These are phyloP conservation scores for Athene cunicularia DNA, from an alignment of 2,113 vertebrate species.

Conservation along the genomic window DNA sequence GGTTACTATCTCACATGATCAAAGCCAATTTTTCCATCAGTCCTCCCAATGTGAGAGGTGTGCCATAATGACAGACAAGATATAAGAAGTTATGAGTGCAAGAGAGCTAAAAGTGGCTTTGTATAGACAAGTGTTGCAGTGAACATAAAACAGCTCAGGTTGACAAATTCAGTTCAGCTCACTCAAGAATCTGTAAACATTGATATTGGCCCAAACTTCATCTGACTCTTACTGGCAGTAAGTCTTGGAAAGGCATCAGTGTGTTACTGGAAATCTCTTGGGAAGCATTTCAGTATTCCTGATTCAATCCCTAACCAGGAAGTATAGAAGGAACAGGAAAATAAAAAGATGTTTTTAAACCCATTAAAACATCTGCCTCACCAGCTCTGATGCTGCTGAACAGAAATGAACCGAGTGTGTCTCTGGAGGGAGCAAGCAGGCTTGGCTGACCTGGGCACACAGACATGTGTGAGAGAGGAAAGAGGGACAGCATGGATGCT, in stretches of 20 bases:
- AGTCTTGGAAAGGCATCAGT: neutral
- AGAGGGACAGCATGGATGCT: rapidly evolving
- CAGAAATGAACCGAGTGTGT: neutral
- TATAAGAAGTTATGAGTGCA: neutral
- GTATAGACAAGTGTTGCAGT: neutral
- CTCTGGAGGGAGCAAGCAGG: neutral
- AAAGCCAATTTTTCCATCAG: neutral
- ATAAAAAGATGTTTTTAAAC: neutral
- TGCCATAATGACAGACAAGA: constrained; percentile 4
- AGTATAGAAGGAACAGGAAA: neutral
- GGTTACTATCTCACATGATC: neutral
- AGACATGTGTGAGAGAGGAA: rapidly evolving
- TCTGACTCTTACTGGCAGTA: neutral
- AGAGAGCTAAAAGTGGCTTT: constrained; percentile 15
- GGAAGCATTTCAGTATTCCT: neutral
- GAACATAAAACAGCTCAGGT: neutral
- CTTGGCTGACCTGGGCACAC: neutral
- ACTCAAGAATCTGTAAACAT: constrained; percentile 29
- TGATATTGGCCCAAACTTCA: constrained; percentile 12
- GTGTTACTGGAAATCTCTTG: neutral
- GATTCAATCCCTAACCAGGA: neutral
- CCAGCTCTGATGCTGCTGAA: neutral
- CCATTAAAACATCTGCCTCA: neutral
- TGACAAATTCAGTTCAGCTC: constrained; percentile 49
- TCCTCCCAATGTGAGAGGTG: neutral